phyloP scores from a whole-genome alignment of 2,797 vertebrate species.

The Brachyalestes nurse region DNA sequence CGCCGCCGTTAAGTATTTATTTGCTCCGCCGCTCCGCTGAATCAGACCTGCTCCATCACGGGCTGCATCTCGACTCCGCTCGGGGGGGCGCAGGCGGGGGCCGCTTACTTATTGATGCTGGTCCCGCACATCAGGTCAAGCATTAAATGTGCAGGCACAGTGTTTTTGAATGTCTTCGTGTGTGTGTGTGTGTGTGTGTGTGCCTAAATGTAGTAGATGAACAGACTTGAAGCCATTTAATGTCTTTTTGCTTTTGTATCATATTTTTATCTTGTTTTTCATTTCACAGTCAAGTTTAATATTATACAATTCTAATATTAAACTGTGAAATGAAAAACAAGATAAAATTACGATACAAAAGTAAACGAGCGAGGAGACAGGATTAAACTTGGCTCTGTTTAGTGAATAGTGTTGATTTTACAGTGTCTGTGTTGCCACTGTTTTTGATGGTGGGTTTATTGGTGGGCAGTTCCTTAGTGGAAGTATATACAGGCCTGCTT shows the following conservation, averaged over 20 bases:
- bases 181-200: not conserved
- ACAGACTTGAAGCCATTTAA: not conserved
- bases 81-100: not conserved
- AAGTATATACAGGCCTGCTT: too few species aligned
- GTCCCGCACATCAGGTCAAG: constrained; percentile 8
- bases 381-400: too few species aligned
- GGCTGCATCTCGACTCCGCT: not conserved
- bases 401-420: too few species aligned
- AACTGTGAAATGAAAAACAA: too few species aligned
- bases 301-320: too few species aligned
- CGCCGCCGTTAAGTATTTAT: constrained; percentile 63
- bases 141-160: not conserved
- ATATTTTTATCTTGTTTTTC: too few species aligned
- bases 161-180: not conserved
- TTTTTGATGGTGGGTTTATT: too few species aligned
- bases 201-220: not conserved
- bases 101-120: constrained; percentile 28
- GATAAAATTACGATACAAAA: too few species aligned
- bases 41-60: constrained; percentile 50
- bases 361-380: too few species aligned
- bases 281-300: too few species aligned
- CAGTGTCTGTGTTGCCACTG: too few species aligned
- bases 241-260: not conserved
- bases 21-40: constrained; percentile 26
- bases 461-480: too few species aligned